phyloP scores from a whole-genome alignment of 2,113 vertebrate genomes.

The Perognathus longimembris region DNA sequence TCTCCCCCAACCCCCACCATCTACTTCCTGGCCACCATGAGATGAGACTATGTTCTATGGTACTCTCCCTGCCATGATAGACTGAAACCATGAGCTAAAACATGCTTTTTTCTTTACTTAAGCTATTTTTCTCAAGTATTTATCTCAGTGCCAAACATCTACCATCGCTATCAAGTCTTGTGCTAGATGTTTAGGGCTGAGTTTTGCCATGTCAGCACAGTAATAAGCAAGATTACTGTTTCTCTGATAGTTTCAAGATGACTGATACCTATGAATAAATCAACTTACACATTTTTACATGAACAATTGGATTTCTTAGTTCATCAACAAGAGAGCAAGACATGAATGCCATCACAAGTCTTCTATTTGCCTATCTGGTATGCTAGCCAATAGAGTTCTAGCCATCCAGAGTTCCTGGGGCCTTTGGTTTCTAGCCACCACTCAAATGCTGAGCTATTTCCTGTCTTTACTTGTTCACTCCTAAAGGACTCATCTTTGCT shows the following conservation, averaged over 20 bases:
- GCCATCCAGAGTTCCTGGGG: background rate
- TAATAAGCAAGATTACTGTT: background rate
- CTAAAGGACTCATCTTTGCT: background rate
- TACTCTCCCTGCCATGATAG: too few relatives aligned
- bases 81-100: too few relatives aligned
- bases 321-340: background rate
- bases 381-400: background rate
- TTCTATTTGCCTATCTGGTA: background rate
- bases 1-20: too few relatives aligned
- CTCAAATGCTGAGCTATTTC: too few relatives aligned
- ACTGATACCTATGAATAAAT: background rate
- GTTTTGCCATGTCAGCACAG: background rate
- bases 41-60: too few relatives aligned
- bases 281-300: background rate
- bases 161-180: background rate
- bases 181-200: background rate
- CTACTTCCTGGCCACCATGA: too few relatives aligned
- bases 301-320: conserved; percentile 23
- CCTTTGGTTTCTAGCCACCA: background rate
- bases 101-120: too few relatives aligned
- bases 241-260: background rate
- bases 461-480: background rate
- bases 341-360: background rate
- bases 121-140: too few relatives aligned
- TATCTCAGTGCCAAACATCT: too few relatives aligned